Evolutionary conservation across 2,797 vertebrate genomes (phyloP).

Genomic region (Eulemur albifrons): DNA sequence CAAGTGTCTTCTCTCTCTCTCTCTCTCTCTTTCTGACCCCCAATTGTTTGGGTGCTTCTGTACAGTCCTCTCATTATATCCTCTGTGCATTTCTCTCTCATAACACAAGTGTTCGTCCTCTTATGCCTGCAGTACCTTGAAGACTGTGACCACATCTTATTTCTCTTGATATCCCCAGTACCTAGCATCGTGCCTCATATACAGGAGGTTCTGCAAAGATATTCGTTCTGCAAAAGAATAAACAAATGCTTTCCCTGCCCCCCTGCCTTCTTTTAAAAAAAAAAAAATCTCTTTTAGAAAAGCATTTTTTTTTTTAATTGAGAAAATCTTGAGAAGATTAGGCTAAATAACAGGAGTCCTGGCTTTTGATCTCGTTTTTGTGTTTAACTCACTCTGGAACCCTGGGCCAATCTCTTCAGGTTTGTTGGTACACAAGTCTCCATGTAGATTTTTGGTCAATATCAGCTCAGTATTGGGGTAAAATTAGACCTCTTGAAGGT

Average conservation of each 20-base stretch:
- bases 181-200: not conserved
- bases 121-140: not conserved
- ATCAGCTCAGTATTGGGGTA: not conserved
- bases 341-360: not conserved
- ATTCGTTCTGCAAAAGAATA: not conserved
- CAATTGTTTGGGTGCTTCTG: not conserved
- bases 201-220: not conserved
- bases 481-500: not conserved
- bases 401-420: not conserved
- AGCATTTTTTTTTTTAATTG: not conserved
- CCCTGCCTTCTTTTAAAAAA: not conserved
- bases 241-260: not conserved
- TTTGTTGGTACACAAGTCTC: not conserved
- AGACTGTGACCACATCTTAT: not conserved
- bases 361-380: not conserved
- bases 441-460: not conserved
- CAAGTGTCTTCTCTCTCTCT: no score
- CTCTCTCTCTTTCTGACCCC: not conserved
- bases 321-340: constrained; percentile 20
- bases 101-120: not conserved
- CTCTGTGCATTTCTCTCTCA: not conserved
- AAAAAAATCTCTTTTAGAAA: not conserved
- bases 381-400: not conserved
- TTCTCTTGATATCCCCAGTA: not conserved
- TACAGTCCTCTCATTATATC: not conserved